Conservation (phyloP, 2,113 vertebrate genomes). For the Mellivora capensis region DNA sequence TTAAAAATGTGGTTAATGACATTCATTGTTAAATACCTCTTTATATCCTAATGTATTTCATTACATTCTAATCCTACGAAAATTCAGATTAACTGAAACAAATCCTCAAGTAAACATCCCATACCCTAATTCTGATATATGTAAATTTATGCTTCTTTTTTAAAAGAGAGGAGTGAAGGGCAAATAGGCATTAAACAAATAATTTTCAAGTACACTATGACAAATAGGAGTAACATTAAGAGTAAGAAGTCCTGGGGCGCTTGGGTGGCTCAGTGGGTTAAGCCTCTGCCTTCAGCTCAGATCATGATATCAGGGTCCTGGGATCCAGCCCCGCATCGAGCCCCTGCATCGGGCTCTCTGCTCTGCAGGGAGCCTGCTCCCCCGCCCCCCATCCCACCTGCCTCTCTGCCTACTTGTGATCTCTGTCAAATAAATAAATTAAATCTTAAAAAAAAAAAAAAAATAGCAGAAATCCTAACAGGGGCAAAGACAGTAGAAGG, state of each 20-base stretch:
- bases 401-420: too few species aligned
- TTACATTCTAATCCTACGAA: background rate
- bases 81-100: conserved; percentile 41
- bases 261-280: too few species aligned
- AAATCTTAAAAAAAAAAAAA: too few species aligned
- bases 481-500: background rate
- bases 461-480: background rate
- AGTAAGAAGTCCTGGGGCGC: background rate
- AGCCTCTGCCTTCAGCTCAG: too few species aligned
- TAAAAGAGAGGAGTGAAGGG: background rate
- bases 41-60: background rate
- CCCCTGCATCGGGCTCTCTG: too few species aligned
- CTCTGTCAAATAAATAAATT: too few species aligned
- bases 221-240: background rate
- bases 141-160: background rate
- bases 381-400: too few species aligned
- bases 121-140: background rate
- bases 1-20: background rate
- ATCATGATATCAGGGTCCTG: too few species aligned
- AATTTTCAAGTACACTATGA: background rate
- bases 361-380: too few species aligned
- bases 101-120: background rate
- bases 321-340: too few species aligned
- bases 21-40: background rate
- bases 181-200: background rate